Base-by-base conservation (phyloP, 1,140 invertebrate species). In the Drosophila pectinifera region DNA sequence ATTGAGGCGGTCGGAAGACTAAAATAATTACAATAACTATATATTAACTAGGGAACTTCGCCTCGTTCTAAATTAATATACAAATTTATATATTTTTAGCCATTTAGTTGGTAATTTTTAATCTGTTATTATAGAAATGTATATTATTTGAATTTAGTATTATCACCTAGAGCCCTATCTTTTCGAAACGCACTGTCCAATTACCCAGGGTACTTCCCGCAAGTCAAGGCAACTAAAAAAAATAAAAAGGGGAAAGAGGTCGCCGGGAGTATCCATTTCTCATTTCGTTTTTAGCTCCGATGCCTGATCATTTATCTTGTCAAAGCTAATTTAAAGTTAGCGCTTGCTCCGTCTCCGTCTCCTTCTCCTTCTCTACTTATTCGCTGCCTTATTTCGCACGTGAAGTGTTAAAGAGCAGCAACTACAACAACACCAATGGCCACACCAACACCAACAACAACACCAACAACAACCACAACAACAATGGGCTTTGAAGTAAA, bases 271-370 rank as follows among this genome's bases (percentile, higher is more conserved):
- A 70, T 70, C 51, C 67, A 70, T 70, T 70, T 70, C 55, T 59
- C 74, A 77, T 62, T 77, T 77, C 73, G 73, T 62, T 77, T 69
- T 77, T 69, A 59, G 51, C 51, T 51, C 56, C 70, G 59, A 70
- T 70, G 73, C 24, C 36, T 55, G 72, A 79, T 84, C 80, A 84
- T 84, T 84, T 84, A 84, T 84, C 80, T 85, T 84, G 81, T 85
- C 82, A 86, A 85, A 86, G 82, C 74, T 80, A 86, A 85, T 80
- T 85, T 85, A 78, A 84, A 77, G 62, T 81, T 84, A 64, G 61
- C 65, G 61, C 57, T 65, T 73, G 55, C 58, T 49, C 16, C 45
- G 59, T 59, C 41, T 34, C 31, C 41, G 38, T 48, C 58, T 49
- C 16, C 45, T 55, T 59, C 41, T 34, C 31, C 41, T 46, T 48